phyloP scores from a whole-genome alignment of 2,797 vertebrate genomes.

The Chrosomus eos region DNA sequence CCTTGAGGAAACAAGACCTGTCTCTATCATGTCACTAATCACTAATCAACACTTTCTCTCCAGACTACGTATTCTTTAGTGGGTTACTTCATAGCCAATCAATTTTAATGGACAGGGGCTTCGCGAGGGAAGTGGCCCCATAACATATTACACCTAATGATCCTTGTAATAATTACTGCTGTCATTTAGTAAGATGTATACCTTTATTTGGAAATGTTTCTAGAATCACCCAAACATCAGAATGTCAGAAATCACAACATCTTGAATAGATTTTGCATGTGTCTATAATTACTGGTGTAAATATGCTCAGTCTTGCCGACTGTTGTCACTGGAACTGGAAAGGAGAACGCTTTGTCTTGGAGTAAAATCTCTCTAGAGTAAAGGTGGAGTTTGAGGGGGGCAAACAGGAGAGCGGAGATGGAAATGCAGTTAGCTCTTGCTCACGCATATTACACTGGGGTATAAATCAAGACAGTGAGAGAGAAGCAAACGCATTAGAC shows the following conservation, averaged over 20 bases:
- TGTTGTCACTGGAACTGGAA: not conserved
- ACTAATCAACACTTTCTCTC: not conserved
- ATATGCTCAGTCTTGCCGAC: not conserved
- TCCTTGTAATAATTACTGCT: conserved; percentile 13
- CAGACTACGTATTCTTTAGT: not conserved
- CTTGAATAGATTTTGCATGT: conserved; percentile 8
- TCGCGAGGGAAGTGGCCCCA: not conserved
- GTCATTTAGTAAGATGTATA: conserved; percentile 19
- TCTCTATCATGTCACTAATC: not conserved
- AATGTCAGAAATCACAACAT: conserved; percentile 19
- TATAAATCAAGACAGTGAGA: conserved; percentile 53
- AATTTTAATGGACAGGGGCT: not conserved
- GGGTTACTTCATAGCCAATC: not conserved
- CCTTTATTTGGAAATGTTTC: conserved; percentile 21
- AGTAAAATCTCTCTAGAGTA: conserved; percentile 30
- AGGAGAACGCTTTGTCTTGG: not conserved
- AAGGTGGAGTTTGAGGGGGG: conserved; percentile 3
- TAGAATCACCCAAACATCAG: conserved; percentile 2
- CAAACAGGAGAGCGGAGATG: conserved; percentile 9
- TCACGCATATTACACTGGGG: conserved; percentile 70
- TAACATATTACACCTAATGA: conserved; percentile 1
- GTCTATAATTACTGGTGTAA: conserved; percentile 11
- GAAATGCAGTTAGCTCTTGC: conserved; percentile 52
- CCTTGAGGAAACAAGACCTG: not conserved
- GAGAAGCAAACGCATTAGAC: conserved; percentile 44